Percentiles rank a stretch among this genome's conserved stretches.
These are phyloP conservation scores for Actinernus sp. DNA, from an alignment of 92 coral and sea anemone species.

Conservation along the genomic window DNA sequence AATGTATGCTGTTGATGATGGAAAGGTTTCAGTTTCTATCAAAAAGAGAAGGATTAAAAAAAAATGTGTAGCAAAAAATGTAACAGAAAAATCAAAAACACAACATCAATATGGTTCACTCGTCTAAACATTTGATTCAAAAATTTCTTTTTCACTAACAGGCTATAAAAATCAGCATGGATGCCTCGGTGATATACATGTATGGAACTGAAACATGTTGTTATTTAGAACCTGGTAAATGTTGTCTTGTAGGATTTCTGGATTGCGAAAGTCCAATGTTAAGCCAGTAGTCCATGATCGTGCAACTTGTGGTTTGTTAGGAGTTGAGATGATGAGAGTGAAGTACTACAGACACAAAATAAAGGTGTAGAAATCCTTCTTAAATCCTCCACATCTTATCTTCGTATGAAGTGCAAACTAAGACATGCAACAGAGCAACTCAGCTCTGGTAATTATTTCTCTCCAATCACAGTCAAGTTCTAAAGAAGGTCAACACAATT, in stretches of 20 bases:
- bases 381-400: slow-evolving; percentile 36
- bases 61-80: too few species aligned
- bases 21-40: too few species aligned
- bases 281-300: slow-evolving; percentile 48
- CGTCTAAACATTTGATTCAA: too few species aligned
- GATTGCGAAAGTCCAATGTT: slow-evolving; percentile 35
- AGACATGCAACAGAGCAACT: slow-evolving; percentile 1
- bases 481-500: slow-evolving; percentile 8
- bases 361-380: neutral
- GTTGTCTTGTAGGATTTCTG: slow-evolving; percentile 30
- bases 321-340: slow-evolving; percentile 21
- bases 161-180: too few species aligned
- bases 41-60: too few species aligned
- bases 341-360: slow-evolving; percentile 12
- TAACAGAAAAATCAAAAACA: too few species aligned
- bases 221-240: slow-evolving; percentile 31
- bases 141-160: too few species aligned
- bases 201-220: too few species aligned
- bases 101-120: too few species aligned
- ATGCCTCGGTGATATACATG: too few species aligned
- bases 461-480: slow-evolving; percentile 29
- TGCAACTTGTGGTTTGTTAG: slow-evolving; percentile 3
- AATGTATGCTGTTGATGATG: too few species aligned
- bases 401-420: slow-evolving; percentile 24
- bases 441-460: neutral